phyloP scores from a whole-genome alignment of 2,888 invertebrate genomes.

The Drosophila anceps region DNA sequence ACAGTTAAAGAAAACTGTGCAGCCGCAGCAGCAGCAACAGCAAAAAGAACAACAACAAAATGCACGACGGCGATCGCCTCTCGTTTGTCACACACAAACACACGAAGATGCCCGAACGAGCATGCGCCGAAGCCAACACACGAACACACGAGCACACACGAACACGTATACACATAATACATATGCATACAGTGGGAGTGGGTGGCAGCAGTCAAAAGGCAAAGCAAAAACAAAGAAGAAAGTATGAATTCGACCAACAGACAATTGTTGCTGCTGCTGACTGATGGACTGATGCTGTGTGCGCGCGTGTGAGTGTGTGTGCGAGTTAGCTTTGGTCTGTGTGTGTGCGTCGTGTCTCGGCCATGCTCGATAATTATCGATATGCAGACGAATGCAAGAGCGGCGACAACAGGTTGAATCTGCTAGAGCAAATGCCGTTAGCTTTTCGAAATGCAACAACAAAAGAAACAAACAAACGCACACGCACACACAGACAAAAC shows the following conservation, averaged over 20 bases:
- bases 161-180: constrained; percentile 17
- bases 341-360: constrained; percentile 17
- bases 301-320: constrained; percentile 23
- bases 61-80: constrained; percentile 65
- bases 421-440: constrained; percentile 59
- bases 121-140: constrained; percentile 29
- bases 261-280: constrained; percentile 32
- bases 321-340: constrained; percentile 21
- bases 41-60: constrained; percentile 34
- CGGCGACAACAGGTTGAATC: constrained; percentile 55
- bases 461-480: constrained; percentile 18
- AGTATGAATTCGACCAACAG: constrained; percentile 66
- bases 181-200: constrained; percentile 57
- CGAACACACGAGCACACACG: constrained; percentile 24
- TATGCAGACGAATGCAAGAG: constrained; percentile 53
- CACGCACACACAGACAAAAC: constrained; percentile 25
- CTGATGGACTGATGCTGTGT: constrained; percentile 29
- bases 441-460: constrained; percentile 58
- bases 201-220: constrained; percentile 52
- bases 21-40: constrained; percentile 42
- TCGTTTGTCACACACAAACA: constrained; percentile 40
- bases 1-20: constrained; percentile 62
- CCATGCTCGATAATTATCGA: constrained; percentile 57
- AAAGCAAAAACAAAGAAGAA: constrained; percentile 57
- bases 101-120: constrained; percentile 52